Base-by-base conservation (phyloP, 2,797 vertebrate species). In the Phyllotis vaccarum region DNA sequence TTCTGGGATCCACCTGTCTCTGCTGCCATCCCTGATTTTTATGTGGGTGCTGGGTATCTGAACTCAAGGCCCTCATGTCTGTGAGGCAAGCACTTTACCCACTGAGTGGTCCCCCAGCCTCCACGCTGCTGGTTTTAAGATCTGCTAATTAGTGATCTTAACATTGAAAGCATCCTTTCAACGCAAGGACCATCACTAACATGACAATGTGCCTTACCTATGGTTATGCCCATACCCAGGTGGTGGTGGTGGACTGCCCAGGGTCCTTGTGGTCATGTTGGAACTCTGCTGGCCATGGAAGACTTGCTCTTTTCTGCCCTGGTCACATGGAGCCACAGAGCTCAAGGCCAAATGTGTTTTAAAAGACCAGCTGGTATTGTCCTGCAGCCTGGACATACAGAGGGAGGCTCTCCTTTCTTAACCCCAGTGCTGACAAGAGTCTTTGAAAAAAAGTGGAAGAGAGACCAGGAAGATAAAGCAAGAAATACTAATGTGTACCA, bases 201-300 rank as follows among this genome's bases (percentile, higher is more conserved):
- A 34, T 1, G 58, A 43, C 0, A 19, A 12, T 0, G 2, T 22
- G 1, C 13, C 0, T 8, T 8, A 3, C 3, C 27, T 43, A 5
- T 2, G 74, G 13, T 4, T 68, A 72, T 34, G n/a, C 3, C 43
- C 21, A 10, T 1, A 19, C 2, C 3, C 2, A 11, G 19, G 43
- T 82, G 16, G 27, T 49, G 46, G 29, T 24, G 49, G 21, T 54
- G 52, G 27, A 43, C 2, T 17, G 17, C 16, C 7, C 27, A 46
- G 58, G 8, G 16, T 34, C 52, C 31, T 22, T 7, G 31, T 52
- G 52, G 58, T 56, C 60, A 10, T 11, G 17, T 12, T 13, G 34
- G 66, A 64, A 75, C 52, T 40, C 16, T 68, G 14, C 37, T 29
- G 21, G 75, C 31, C 40, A n/a, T 0, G 6, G 56, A 34, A 21